Conservation (phyloP, 2,888 invertebrate genomes). For the Athetis lepigone region DNA sequence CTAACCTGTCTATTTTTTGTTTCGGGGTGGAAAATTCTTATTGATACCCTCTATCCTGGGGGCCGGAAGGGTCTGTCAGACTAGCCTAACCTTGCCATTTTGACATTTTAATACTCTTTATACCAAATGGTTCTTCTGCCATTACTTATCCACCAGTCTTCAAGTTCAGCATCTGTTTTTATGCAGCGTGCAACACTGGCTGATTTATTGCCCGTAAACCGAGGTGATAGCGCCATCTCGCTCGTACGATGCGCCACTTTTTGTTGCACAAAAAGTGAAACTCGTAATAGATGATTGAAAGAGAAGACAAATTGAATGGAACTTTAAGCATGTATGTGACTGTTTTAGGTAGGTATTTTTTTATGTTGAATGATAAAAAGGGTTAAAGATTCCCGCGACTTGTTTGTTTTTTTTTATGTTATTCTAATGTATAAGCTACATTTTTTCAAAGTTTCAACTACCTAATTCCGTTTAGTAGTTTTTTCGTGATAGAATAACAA, state of each 20-base stretch:
- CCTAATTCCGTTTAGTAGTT: no score
- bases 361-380: no score
- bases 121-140: conserved; percentile 23
- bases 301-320: conserved; percentile 9
- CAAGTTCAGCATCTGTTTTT: conserved; percentile 56
- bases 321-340: background rate
- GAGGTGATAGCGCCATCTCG: conserved; percentile 50
- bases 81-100: no score
- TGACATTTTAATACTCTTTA: background rate
- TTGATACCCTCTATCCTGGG: no score
- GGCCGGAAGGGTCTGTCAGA: no score
- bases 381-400: no score
- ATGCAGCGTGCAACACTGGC: conserved; percentile 55
- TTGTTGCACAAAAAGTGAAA: conserved; percentile 25
- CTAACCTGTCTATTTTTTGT: no score
- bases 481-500: no score
- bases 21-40: no score
- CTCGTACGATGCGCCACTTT: conserved; percentile 42
- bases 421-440: no score
- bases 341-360: background rate
- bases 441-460: no score
- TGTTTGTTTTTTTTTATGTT: no score
- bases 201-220: conserved; percentile 64
- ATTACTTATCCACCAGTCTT: background rate
- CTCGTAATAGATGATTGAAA: conserved; percentile 26